phyloP scores from a whole-genome alignment of 53 echinoderm and acorn worm genomes.

The Glandiceps talaboti region DNA sequence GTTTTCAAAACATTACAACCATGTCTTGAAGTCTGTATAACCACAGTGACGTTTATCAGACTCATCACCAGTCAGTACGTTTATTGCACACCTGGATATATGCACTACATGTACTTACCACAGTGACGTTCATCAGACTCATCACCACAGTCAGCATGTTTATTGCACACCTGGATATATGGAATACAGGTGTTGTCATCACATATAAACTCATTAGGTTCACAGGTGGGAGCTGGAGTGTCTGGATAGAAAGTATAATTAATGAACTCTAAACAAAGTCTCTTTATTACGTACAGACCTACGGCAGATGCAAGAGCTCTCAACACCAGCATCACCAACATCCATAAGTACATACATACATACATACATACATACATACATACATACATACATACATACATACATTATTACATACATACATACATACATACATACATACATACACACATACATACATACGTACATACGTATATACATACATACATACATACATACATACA shows the following conservation, averaged over 20 bases:
- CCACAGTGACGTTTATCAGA: no score
- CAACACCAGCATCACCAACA: no score
- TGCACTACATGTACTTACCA: no score
- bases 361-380: background rate
- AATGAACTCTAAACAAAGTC: no score
- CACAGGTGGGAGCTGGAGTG: no score
- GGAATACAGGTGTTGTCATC: constrained; percentile 56
- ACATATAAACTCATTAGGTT: constrained; percentile 30
- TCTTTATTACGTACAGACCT: no score
- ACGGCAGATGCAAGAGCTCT: no score
- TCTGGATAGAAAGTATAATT: no score
- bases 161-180: constrained; percentile 41
- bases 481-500: background rate
- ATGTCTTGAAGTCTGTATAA: no score
- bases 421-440: background rate
- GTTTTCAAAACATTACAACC: no score
- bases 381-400: background rate
- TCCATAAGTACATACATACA: background rate
- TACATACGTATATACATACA: background rate
- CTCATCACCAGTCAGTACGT: no score
- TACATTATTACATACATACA: background rate
- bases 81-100: no score
- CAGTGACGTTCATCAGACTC: constrained; percentile 43
- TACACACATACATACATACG: background rate
- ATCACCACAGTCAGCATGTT: constrained; percentile 63